Base-by-base conservation (phyloP, 2,113 vertebrate genomes). In the Bufo gargarizans region DNA sequence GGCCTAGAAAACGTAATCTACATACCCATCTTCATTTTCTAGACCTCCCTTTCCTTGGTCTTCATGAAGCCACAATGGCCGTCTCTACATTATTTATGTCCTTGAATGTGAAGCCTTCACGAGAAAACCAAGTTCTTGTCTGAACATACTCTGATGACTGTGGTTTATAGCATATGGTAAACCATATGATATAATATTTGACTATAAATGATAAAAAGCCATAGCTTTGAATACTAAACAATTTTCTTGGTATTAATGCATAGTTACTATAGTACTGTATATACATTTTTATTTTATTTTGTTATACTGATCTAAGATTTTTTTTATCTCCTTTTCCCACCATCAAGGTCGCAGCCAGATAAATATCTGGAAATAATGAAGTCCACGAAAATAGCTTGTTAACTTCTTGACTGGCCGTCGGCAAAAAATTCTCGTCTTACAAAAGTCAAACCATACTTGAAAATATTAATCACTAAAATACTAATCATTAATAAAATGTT, bases 401-500 rank as follows among this genome's bases (percentile, higher is more conserved):
- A 88, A 59, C 77, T 72, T 82, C 77, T 82, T 88, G 77, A 88
- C 78, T 67, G 86, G 47, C 65, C 65, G 67, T 49, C 79, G 74
- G 8, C 43, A 82, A 74, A 82, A 74, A 81, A 74, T 63, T 77
- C 47, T 20, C 79, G 53, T 61, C 58, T 82, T 65, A 65, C 47
- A 55, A 77, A 83, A 77, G 58, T 84, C 80, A 63, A 84, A 59
- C 45, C 76, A 77, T 77, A 77, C 43, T 69, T 56, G 61, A 63
- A 61, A 84, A 84, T 84, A 84, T 63, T 59, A 67, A 88, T 84
- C 81, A 84, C 82, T 67, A 88, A 84, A 88, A 88, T 84, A 78
- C 87, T 88, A 88, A 88, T 88, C 81, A 78, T 84, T 84, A 88
- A 84, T 84, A 84, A 84, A 88, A 84, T 84, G 81, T 84, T 84